Base-by-base conservation (phyloP, 2,113 vertebrate genomes). In the Casuarius casuarius region DNA sequence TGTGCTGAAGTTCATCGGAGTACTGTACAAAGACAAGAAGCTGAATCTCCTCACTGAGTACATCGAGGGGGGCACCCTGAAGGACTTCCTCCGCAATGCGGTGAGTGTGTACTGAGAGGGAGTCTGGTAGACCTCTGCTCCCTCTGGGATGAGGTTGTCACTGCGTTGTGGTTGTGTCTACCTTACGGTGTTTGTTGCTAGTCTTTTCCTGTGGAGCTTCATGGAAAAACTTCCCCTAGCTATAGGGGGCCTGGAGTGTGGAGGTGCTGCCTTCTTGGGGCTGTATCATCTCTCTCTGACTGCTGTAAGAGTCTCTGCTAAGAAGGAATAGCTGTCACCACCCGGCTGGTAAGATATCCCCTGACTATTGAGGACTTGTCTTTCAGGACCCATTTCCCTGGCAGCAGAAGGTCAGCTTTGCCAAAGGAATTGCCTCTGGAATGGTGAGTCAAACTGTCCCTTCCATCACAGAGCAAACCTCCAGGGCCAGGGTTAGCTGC, bases 21-120 rank as follows among this genome's bases (percentile, higher is more conserved):
- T 99, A 59, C 97, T 99, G 2, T 99, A 99, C 97, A 99, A 99
- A 96, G 99, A 99, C 97, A 99, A 99, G 98, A 99, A 98, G 96
- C 98, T 99, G 66, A 99, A 99, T 95, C 98, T 99, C 54, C 98
- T 99, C 92, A 99, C 99, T 0, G 99, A 99, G 97, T 99, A 98
- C 96, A 99, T 99, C 7, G 99, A 99, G 83, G 99, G 99, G 44
- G 99, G 99, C 88, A 99, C 99, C 0, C 97, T 99, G 90, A 99
- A 99, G 97, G 99, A 99, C 92, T 99, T 99, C 76, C 98, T 99
- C 86, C 98, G 99, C 94, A 99, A 98, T 66, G 98, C 97, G 85
- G 99, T 99, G 95, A 98, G 99, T 97, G 38, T 5, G 21, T 35
- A 21, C 52, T 10, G 6, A n/a, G 19, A 35, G 71, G 65, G 12